Conservation (phyloP, 2,113 vertebrate genomes). For the Pleuronectes platessa region DNA sequence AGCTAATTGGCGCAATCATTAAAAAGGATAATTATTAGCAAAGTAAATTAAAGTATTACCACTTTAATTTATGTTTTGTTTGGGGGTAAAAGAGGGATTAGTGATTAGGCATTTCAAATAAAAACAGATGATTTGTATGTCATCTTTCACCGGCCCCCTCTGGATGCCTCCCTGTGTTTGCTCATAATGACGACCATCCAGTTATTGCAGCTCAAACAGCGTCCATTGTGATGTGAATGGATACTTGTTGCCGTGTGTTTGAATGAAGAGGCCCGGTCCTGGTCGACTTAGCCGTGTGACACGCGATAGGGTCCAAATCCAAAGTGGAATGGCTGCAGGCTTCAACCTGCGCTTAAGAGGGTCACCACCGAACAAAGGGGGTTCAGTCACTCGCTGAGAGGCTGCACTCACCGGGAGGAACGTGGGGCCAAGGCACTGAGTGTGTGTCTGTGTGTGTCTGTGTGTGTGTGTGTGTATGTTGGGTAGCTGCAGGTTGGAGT, state of each 20-base stretch:
- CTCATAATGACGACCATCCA: conserved; percentile 8
- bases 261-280: conserved; percentile 63
- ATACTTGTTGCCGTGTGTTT: conserved; percentile 62
- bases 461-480: conserved; percentile 27
- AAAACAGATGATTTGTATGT: too few relatives aligned
- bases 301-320: conserved; percentile 78
- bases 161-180: too few relatives aligned
- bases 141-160: too few relatives aligned
- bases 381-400: conserved; percentile 70
- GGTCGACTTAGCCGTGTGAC: conserved; percentile 70
- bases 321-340: conserved; percentile 77
- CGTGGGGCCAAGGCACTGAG: conserved; percentile 33
- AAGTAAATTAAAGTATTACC: too few relatives aligned
- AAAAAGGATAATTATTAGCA: too few relatives aligned
- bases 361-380: conserved; percentile 72
- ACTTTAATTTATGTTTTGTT: too few relatives aligned
- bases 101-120: too few relatives aligned
- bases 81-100: too few relatives aligned
- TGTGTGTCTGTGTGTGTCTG: conserved; percentile 30
- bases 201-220: conserved; percentile 32
- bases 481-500: conserved; percentile 10
- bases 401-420: conserved; percentile 58
- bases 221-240: conserved; percentile 43
- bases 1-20: too few relatives aligned
- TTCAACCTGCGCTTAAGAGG: conserved; percentile 74